Evolutionary conservation across 2,888 invertebrate species (phyloP).

Genomic region (Dolomedes plantarius): DNA sequence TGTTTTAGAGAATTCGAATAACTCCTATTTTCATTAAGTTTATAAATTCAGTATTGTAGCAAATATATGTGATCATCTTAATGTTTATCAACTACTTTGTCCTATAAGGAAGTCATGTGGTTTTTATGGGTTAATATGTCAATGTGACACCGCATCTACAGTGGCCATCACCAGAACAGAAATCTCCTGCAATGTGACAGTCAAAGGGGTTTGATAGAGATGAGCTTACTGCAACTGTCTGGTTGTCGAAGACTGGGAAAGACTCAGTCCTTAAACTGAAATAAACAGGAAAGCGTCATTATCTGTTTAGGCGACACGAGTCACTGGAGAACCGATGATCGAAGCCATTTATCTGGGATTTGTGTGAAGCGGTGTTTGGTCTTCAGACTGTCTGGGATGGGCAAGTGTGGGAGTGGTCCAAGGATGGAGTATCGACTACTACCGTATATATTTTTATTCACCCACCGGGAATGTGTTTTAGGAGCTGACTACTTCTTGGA

Average conservation of each 20-base stretch:
- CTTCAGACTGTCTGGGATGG: background rate
- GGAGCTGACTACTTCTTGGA: too few relatives aligned
- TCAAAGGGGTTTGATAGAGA: background rate
- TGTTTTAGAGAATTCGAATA: too few relatives aligned
- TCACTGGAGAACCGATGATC: background rate
- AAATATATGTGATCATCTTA: background rate
- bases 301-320: background rate
- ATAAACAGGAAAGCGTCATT: conserved; percentile 9
- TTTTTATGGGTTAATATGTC: conserved; percentile 7
- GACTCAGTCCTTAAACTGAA: background rate
- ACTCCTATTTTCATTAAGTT: too few relatives aligned
- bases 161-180: background rate
- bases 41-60: too few relatives aligned
- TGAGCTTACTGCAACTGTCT: background rate
- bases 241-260: background rate
- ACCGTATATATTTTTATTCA: too few relatives aligned
- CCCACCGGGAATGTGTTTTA: too few relatives aligned
- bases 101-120: background rate
- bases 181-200: background rate
- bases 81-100: background rate
- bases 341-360: background rate
- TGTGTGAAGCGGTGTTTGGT: background rate
- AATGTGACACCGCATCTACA: background rate
- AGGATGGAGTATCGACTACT: background rate
- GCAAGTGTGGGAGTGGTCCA: background rate